Base-by-base conservation (phyloP, 2,113 vertebrate genomes). In the Gallinago undulata region DNA sequence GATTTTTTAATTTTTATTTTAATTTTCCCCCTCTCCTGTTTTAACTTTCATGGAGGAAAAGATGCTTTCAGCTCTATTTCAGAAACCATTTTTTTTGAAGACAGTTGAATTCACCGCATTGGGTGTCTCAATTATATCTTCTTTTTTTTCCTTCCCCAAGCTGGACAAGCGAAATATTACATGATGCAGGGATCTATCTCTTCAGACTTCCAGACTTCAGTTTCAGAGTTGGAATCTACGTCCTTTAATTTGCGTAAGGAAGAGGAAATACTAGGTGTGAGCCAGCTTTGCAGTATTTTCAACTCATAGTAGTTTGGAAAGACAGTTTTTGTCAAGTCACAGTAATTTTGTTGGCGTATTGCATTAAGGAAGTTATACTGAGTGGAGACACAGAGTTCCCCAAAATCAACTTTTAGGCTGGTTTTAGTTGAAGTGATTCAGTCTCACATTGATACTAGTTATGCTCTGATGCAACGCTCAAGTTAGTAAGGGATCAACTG, bases 31-130 rank as follows among this genome's bases (percentile, higher is more conserved):
- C 16, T 70, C 24, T 18, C 24, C 3, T 14, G 9, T 84, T 95
- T 57, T 84, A 93, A 74, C n/a, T 67, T 78, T 18, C 5, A 27
- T 28, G 64, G 78, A 73, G 90, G 89, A 95, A 96, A 95, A 97
- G 82, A 93, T 93, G 85, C 91, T 96, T 97, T 96, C 62, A 84
- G 33, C n/a, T 80, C 39, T 90, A 4, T 72, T 91, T 90, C 62
- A 68, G 57, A 89, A 94, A 55, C 45, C 17, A 31, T 2, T 55
- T 87, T 28, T 28, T 85, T 84, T 60, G 21, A 84, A 84, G 62
- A 14, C 11, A 48, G 16, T 68, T 84, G 66, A 89, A 64, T n/a
- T 96, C 28, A 64, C 19, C 0, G 1, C 31, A 3, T 19, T 81
- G 13, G 67, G 8, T 39, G 3, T 70, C 27, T 91, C 43, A 47